Base-by-base conservation (phyloP, 2,797 vertebrate species). In the Pangasius macronema region DNA sequence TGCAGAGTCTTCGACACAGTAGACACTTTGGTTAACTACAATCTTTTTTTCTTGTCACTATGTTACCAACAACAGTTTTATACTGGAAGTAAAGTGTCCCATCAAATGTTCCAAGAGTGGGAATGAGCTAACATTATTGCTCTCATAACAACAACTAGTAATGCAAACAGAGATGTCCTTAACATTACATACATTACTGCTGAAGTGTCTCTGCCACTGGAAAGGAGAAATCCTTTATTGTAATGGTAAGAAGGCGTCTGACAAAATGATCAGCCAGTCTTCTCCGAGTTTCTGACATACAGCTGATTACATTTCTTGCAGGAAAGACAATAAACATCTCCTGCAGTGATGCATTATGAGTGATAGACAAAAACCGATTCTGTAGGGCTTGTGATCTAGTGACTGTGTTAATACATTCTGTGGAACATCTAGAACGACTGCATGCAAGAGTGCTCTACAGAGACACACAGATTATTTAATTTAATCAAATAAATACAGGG, bases 301-400 rank as follows among this genome's bases (percentile, higher is more conserved):
- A 63, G 24, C 14, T 82, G 36, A 82, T 63, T 42, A n/a, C 24
- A 46, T 61, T 63, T 63, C 30, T 13, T 33, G 76, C n/a, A 57
- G 76, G 30, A 57, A 79, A 57, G 30, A 57, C n/a, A 63, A 82
- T 63, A 46, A 63, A 63, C 79, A n/a, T 7, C 57, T 63, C 36
- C 39, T 46, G 59, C 33, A 42, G 79, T 61, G 55, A 81, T 81
- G n/a, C n/a, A 79, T 57, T 5, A 57, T 79, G 30, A 79, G 76
- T 55, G 79, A 81, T 63, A 42, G 36, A 59, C 22, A 80, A n/a
- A 61, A 61, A 16, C 5, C 0, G 33, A 61, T 81, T 18, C n/a
- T 73, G 49, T 75, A 75, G 42, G 72, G 5, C 42, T 42, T 73
- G 18, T 73, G 72, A 75, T 57, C 11, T 80, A 36, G 30, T 10